Percentiles rank a stretch among this genome's conserved stretches.
Conservation (phyloP, 2,797 vertebrate genomes). For the Bradypus variegatus region DNA sequence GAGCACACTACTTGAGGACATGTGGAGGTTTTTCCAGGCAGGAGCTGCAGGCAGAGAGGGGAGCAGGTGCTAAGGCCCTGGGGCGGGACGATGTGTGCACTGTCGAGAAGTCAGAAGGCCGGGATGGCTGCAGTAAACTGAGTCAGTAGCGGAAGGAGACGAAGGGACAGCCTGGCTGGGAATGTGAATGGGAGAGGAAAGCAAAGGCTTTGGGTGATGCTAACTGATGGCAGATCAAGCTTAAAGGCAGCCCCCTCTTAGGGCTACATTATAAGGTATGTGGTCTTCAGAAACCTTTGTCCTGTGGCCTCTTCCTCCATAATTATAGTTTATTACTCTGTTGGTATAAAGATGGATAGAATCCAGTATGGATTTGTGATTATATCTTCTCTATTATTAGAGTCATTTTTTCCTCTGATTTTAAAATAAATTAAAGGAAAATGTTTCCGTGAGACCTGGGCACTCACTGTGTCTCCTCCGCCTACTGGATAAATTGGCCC, state of each 20-base stretch:
- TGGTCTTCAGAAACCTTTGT: background rate
- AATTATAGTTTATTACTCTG: background rate
- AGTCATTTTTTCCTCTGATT: background rate
- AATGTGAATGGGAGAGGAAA: too few relatives aligned
- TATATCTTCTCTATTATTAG: background rate
- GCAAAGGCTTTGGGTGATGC: background rate
- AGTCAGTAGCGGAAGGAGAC: accelerated
- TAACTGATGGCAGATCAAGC: background rate
- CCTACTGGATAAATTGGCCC: background rate
- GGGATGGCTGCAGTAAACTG: accelerated
- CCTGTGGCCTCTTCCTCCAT: background rate
- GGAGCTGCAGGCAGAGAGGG: background rate
- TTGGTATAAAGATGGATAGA: background rate
- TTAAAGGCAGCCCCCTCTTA: background rate
- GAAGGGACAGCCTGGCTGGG: background rate
- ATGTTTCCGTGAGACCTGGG: background rate
- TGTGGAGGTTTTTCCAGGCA: background rate
- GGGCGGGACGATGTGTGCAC: too few relatives aligned
- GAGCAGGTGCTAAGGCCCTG: background rate
- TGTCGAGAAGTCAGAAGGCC: accelerated
- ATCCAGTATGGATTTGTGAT: background rate
- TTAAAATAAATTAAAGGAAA: background rate
- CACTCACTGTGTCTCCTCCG: too few relatives aligned
- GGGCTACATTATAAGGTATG: background rate
- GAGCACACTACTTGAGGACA: background rate